Conservation (phyloP, 2,888 invertebrate genomes). For the Oscheius sp. region DNA sequence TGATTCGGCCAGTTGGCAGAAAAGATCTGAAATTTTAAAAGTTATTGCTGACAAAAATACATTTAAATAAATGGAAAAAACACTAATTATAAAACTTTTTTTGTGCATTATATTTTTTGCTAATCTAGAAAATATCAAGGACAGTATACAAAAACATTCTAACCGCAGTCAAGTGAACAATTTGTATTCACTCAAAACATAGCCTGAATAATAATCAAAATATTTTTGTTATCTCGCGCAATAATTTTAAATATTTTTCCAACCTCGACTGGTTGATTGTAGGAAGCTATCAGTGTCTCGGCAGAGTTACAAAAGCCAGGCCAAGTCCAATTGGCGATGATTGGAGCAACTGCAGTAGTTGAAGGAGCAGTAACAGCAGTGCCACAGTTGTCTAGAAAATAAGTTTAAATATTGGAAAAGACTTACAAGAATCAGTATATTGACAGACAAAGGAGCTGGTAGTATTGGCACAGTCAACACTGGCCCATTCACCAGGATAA, state of each 20-base stretch:
- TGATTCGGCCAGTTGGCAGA: background rate
- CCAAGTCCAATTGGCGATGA: background rate
- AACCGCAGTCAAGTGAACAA: too few relatives aligned
- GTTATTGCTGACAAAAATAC: background rate
- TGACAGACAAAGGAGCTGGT: conserved; percentile 11
- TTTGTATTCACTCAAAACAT: too few relatives aligned
- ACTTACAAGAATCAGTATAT: background rate
- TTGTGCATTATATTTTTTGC: too few relatives aligned
- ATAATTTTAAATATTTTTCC: too few relatives aligned
- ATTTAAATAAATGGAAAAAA: background rate
- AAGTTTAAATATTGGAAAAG: background rate
- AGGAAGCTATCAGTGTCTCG: too few relatives aligned
- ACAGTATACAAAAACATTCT: too few relatives aligned
- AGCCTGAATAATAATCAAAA: too few relatives aligned
- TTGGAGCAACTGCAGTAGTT: background rate
- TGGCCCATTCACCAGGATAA: conserved; percentile 13
- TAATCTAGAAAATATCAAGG: too few relatives aligned
- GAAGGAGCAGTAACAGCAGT: background rate
- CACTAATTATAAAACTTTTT: too few relatives aligned
- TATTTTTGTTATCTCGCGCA: too few relatives aligned
- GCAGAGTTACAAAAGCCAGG: background rate
- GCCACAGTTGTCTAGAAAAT: background rate
- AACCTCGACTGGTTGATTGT: too few relatives aligned
- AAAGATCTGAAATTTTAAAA: conserved; percentile 2
- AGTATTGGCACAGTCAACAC: conserved; percentile 12